Conservation (phyloP, 2,113 vertebrate genomes). For the Panurus biarmicus region DNA sequence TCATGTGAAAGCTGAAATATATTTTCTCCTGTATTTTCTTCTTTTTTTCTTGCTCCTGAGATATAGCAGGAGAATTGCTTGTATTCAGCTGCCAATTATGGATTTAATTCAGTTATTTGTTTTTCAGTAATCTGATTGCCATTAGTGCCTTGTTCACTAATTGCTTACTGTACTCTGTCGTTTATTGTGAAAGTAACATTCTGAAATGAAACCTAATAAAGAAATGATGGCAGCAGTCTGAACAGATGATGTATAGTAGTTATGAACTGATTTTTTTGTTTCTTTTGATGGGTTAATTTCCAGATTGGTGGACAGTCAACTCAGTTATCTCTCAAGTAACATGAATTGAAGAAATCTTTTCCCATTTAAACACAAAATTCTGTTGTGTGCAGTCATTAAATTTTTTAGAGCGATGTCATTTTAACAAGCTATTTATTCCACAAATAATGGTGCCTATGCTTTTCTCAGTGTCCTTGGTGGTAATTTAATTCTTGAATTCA, state of each 20-base stretch:
- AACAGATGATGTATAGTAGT: neutral
- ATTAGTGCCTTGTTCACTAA: neutral
- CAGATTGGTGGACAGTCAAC: neutral
- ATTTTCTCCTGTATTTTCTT: neutral
- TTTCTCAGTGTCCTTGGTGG: neutral
- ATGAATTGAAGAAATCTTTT: neutral
- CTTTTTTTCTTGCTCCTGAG: neutral
- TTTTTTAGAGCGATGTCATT: neutral
- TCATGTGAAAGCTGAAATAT: neutral
- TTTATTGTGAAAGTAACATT: neutral
- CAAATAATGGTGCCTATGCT: neutral
- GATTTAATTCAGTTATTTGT: constrained; percentile 3
- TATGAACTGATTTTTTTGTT: neutral
- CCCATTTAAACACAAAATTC: neutral
- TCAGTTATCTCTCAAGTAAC: neutral
- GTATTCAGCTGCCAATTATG: neutral
- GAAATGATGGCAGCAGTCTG: neutral
- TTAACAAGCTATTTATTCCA: neutral
- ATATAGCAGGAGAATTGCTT: neutral
- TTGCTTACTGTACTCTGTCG: neutral
- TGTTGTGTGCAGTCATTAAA: neutral
- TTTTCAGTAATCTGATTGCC: constrained; percentile 11
- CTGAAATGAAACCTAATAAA: neutral
- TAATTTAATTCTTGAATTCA: neutral
- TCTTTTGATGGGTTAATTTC: neutral